phyloP scores from a whole-genome alignment of 2,113 vertebrate genomes.

The Stegastes partitus region DNA sequence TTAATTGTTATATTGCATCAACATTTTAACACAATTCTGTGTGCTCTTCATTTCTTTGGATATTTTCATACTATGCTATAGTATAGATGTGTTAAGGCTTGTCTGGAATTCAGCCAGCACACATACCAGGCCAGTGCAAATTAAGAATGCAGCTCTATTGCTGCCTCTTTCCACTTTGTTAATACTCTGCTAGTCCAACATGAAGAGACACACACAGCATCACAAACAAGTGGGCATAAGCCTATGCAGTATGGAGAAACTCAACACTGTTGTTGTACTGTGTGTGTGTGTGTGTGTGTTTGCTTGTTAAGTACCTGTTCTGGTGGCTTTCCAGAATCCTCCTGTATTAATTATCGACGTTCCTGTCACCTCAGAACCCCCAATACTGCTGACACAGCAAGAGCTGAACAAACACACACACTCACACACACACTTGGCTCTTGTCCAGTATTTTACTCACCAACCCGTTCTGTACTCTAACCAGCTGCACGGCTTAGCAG shows the following conservation, averaged over 20 bases:
- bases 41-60: not conserved
- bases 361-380: slow-evolving; percentile 71
- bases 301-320: slow-evolving; percentile 69
- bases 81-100: not conserved
- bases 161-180: slow-evolving; percentile 2
- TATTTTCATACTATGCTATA: not conserved
- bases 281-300: slow-evolving; percentile 25
- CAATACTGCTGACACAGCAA: slow-evolving; percentile 71
- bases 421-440: slow-evolving; percentile 31
- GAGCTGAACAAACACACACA: slow-evolving; percentile 34
- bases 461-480: slow-evolving; percentile 45
- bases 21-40: not conserved
- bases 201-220: slow-evolving; percentile 27
- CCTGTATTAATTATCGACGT: slow-evolving; percentile 82
- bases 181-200: slow-evolving; percentile 8
- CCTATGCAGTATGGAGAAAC: slow-evolving; percentile 13
- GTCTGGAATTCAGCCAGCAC: not conserved
- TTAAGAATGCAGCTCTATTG: slow-evolving; percentile 21
- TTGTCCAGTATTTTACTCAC: slow-evolving; percentile 37
- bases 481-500: slow-evolving; percentile 1
- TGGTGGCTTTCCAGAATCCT: slow-evolving; percentile 69
- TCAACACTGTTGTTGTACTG: slow-evolving; percentile 14
- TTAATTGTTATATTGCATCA: not conserved
- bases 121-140: not conserved
- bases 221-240: slow-evolving; percentile 7